phyloP scores from a whole-genome alignment of 2,888 invertebrate species.

The Pachliopta kotzebuea region DNA sequence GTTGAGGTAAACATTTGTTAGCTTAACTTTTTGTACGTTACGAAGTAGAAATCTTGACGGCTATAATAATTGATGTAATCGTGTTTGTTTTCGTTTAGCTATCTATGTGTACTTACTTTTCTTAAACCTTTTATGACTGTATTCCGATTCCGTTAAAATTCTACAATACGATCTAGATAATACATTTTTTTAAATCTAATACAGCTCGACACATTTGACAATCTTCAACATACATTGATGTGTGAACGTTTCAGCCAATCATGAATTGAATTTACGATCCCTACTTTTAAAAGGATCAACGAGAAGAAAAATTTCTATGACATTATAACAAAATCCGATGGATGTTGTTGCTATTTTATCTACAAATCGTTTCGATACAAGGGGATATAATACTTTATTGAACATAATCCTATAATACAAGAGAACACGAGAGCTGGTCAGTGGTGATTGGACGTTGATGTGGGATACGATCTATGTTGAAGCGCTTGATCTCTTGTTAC shows the following conservation, averaged over 20 bases:
- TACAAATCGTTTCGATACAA: slow-evolving; percentile 2
- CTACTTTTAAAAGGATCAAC: not conserved
- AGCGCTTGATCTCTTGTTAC: not conserved
- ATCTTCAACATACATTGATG: not conserved
- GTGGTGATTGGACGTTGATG: not conserved
- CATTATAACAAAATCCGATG: not conserved
- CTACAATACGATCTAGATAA: too few relatives aligned
- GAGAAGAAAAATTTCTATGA: not conserved
- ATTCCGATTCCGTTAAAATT: too few relatives aligned
- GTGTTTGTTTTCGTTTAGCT: too few relatives aligned
- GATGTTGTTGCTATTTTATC: not conserved
- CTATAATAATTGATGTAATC: too few relatives aligned
- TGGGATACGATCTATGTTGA: too few relatives aligned
- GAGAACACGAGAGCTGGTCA: not conserved
- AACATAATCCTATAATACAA: not conserved
- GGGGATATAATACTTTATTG: slow-evolving; percentile 1
- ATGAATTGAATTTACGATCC: not conserved
- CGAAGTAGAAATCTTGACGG: too few relatives aligned
- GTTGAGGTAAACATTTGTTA: too few relatives aligned
- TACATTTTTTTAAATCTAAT: too few relatives aligned
- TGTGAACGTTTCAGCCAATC: not conserved
- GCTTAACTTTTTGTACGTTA: too few relatives aligned
- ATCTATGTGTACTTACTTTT: too few relatives aligned
- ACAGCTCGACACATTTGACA: not conserved
- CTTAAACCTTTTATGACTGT: too few relatives aligned